phyloP scores from a whole-genome alignment of 2,113 vertebrate genomes.

The Lampris incognitus region DNA sequence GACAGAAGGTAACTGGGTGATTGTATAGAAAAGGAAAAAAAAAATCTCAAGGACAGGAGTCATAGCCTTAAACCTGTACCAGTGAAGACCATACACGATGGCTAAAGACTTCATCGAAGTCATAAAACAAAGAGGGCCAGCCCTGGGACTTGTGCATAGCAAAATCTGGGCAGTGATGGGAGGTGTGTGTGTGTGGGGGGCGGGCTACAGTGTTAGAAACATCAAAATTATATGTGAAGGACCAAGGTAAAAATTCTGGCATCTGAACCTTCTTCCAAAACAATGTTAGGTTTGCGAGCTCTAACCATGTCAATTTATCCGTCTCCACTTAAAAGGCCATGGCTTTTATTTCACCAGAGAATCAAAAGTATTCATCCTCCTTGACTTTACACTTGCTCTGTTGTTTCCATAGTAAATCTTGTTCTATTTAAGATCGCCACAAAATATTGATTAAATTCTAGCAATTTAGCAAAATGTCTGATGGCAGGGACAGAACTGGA shows the following conservation, averaged over 20 bases:
- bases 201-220: constrained; percentile 17
- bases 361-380: not conserved
- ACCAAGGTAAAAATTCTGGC: not conserved
- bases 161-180: constrained; percentile 53
- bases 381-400: not conserved
- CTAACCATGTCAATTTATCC: constrained; percentile 13
- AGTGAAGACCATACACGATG: constrained; percentile 4
- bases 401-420: too few relatives aligned
- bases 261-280: constrained; percentile 7
- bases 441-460: not conserved
- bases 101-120: constrained; percentile 79
- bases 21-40: not conserved
- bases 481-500: too few relatives aligned
- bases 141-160: constrained; percentile 60
- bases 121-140: constrained; percentile 64
- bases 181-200: not conserved
- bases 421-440: not conserved
- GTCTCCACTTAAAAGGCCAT: constrained; percentile 38
- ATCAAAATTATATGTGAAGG: constrained; percentile 24
- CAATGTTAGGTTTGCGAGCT: constrained; percentile 31
- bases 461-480: too few relatives aligned
- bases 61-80: not conserved
- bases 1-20: not conserved
- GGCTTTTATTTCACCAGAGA: not conserved
- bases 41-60: constrained; percentile 5